Evolutionary conservation across 2,113 vertebrate genomes (phyloP).

Genomic region (Hyperopisus bebe): DNA sequence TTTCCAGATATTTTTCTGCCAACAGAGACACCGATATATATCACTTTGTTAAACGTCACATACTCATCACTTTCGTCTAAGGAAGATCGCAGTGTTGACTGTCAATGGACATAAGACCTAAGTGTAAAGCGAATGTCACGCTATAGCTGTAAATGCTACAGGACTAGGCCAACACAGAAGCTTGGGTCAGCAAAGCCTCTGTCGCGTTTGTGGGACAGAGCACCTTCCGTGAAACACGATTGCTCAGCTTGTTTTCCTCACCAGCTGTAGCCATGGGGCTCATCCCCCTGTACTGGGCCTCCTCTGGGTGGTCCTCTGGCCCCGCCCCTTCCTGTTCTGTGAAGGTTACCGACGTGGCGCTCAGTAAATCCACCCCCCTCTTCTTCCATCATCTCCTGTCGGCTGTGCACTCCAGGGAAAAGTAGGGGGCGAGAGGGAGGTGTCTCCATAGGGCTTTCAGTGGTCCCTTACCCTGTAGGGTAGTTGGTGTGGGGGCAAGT

Average conservation of each 20-base stretch:
- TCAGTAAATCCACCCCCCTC: conserved; percentile 40
- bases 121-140: not conserved
- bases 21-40: not conserved
- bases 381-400: conserved; percentile 77
- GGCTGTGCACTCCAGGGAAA: conserved; percentile 77
- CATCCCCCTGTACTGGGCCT: not conserved
- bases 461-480: not conserved
- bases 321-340: conserved; percentile 32
- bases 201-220: not conserved
- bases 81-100: not conserved
- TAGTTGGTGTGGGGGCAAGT: no score
- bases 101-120: not conserved
- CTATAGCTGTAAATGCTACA: not conserved
- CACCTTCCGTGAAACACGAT: not conserved
- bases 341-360: conserved; percentile 69
- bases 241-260: not conserved
- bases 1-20: not conserved
- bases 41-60: not conserved
- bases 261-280: not conserved
- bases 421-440: conserved; percentile 53
- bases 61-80: not conserved
- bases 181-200: not conserved
- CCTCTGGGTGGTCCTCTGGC: not conserved
- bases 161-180: not conserved
- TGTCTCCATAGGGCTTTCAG: conserved; percentile 6